A percentile compares a stretch with the other conserved stretches of the same genome.
Conservation (phyloP, 2,888 invertebrate genomes). For the Agrochola lota region DNA sequence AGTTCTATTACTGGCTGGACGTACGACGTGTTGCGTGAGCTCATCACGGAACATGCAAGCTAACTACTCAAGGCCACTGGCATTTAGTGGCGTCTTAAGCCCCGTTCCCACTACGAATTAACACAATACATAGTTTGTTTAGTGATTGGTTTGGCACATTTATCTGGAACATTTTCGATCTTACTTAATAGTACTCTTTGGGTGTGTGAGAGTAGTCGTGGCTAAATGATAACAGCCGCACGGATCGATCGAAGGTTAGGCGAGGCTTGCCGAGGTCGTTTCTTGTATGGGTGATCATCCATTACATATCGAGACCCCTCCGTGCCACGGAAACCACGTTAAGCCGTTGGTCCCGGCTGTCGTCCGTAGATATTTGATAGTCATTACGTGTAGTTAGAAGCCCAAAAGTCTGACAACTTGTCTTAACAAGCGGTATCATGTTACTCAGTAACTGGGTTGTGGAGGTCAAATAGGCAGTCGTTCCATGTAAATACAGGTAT, state of each 20-base stretch:
- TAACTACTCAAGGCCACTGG: too few species aligned
- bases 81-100: background rate
- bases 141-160: background rate
- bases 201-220: background rate
- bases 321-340: background rate
- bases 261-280: background rate
- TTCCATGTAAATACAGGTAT: background rate
- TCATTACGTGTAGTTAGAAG: background rate
- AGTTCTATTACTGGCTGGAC: too few species aligned
- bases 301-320: background rate
- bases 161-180: background rate
- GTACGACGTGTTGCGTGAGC: too few species aligned
- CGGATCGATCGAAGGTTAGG: background rate
- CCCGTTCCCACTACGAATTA: background rate
- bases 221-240: background rate
- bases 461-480: background rate
- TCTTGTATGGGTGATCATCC: background rate
- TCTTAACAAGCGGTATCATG: background rate
- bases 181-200: background rate
- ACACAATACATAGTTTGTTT: background rate
- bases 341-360: background rate
- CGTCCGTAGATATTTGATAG: background rate
- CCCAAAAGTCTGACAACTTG: background rate
- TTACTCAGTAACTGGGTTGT: background rate
- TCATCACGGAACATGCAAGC: too few species aligned